A percentile compares a stretch with the other conserved stretches of the same genome.
These are phyloP conservation scores for Monodelphis domestica DNA, from an alignment of 2,797 vertebrate genomes.

Conservation along the genomic window DNA sequence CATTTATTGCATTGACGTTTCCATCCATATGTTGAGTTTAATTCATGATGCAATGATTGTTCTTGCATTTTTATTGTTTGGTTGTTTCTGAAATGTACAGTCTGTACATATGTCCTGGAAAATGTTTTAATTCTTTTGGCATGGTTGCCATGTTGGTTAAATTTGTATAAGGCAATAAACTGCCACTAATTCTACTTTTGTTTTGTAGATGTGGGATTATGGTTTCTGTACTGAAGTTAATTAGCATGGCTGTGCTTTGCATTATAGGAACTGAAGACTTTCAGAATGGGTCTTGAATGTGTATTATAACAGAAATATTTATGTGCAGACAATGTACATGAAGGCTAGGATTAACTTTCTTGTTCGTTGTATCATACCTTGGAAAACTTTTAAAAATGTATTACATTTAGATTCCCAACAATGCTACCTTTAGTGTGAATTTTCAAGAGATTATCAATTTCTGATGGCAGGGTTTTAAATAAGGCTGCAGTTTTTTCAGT, in stretches of 20 bases:
- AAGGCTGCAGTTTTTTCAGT: slow-evolving; percentile 80
- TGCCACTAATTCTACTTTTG: slow-evolving; percentile 89
- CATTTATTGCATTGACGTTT: slow-evolving; percentile 86
- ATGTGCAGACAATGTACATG: slow-evolving; percentile 80
- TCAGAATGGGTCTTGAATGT: slow-evolving; percentile 83
- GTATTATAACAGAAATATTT: slow-evolving; percentile 84
- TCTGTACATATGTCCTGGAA: slow-evolving; percentile 94
- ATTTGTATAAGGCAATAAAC: slow-evolving; percentile 93
- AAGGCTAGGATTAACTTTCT: slow-evolving; percentile 82
- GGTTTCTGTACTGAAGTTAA: slow-evolving; percentile 86
- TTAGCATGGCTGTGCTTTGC: slow-evolving; percentile 87
- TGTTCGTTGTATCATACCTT: slow-evolving; percentile 84
- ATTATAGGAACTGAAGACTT: slow-evolving; percentile 82
- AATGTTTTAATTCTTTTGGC: slow-evolving; percentile 95
- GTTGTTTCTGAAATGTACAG: slow-evolving; percentile 90
- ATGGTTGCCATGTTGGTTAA: slow-evolving; percentile 89
- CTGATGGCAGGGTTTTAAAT: slow-evolving; percentile 78
- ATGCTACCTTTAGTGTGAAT: slow-evolving; percentile 80
- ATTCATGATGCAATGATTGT: slow-evolving; percentile 85
- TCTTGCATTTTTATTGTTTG: slow-evolving; percentile 88
- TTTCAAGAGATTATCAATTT: slow-evolving; percentile 74
- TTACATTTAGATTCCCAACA: slow-evolving; percentile 79
- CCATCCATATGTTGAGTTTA: slow-evolving; percentile 84
- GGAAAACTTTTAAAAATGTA: slow-evolving; percentile 79
- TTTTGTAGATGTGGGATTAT: slow-evolving; percentile 87